phyloP scores from a whole-genome alignment of 2,888 invertebrate genomes.

The Drosophila helvetica region DNA sequence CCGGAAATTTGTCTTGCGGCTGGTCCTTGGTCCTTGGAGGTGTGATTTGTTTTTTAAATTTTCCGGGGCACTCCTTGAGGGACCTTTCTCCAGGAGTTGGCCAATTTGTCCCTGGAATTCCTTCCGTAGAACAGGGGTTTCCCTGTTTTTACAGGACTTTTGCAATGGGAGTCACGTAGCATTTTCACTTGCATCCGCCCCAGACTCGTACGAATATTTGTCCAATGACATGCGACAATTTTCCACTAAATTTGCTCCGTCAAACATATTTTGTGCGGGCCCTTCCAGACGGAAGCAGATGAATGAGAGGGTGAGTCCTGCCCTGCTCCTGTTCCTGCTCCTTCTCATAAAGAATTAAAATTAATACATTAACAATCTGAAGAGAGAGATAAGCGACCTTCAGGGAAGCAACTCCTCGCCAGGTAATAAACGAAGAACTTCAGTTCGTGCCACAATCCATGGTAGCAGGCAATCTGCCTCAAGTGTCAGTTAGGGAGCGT shows the following conservation, averaged over 20 bases:
- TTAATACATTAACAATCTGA: conserved; percentile 69
- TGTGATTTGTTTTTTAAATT: conserved; percentile 80
- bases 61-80: conserved; percentile 36
- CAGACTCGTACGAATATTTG: neutral
- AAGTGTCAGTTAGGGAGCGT: conserved; percentile 79
- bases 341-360: conserved; percentile 63
- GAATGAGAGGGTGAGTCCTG: neutral
- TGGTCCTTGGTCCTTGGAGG: conserved; percentile 48
- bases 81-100: conserved; percentile 34
- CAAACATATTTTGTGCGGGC: conserved; percentile 73
- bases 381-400: conserved; percentile 45
- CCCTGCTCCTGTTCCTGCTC: neutral
- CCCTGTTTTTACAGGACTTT: conserved; percentile 19
- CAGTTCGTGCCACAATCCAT: conserved; percentile 66
- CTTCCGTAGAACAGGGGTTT: neutral
- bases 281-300: neutral
- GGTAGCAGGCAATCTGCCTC: conserved; percentile 70
- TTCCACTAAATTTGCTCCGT: conserved; percentile 78
- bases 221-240: conserved; percentile 78
- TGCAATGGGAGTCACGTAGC: conserved; percentile 72
- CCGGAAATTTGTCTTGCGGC: conserved; percentile 66
- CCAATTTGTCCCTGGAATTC: conserved; percentile 68
- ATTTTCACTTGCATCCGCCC: conserved; percentile 67
- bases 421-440: conserved; percentile 69
- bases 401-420: conserved; percentile 27